Evolutionary conservation across 92 coral and sea anemone genomes (phyloP).

Genomic region (Umimayanthus chanpuru): DNA sequence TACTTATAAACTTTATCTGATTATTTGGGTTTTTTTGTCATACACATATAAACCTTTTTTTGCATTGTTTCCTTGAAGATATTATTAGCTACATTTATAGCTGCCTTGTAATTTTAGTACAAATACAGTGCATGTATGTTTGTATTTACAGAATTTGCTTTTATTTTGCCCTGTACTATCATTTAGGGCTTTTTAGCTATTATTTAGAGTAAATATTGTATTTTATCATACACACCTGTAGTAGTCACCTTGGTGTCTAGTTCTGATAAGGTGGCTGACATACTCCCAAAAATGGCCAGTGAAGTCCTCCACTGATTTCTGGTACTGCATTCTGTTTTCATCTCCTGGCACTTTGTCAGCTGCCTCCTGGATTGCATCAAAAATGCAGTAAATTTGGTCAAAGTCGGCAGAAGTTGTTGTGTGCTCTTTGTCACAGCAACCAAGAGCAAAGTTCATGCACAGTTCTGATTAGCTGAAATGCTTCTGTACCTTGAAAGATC

Average conservation of each 20-base stretch:
- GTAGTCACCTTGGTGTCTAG: conserved; percentile 54
- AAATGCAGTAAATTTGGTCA: conserved; percentile 13
- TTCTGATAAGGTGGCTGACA: conserved; percentile 44
- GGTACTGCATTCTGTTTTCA: not conserved
- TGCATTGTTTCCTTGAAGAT: too few relatives aligned
- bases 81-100: too few relatives aligned
- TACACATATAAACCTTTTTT: too few relatives aligned
- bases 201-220: too few relatives aligned
- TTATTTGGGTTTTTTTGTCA: too few relatives aligned
- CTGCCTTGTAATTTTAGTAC: too few relatives aligned
- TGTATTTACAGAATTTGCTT: too few relatives aligned
- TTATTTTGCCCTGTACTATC: too few relatives aligned
- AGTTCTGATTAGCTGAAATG: conserved; percentile 29
- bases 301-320: not conserved
- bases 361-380: not conserved
- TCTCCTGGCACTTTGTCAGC: not conserved
- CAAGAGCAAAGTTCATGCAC: conserved; percentile 40
- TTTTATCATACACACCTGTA: conserved; percentile 21
- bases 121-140: too few relatives aligned
- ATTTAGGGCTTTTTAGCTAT: too few relatives aligned
- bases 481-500: conserved; percentile 4
- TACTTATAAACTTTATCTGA: too few relatives aligned
- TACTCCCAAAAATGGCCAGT: conserved; percentile 38
- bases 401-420: not conserved
- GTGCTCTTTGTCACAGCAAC: conserved; percentile 22